phyloP scores from a whole-genome alignment of 92 coral and sea anemone genomes.

The Scolanthus callimorphus region DNA sequence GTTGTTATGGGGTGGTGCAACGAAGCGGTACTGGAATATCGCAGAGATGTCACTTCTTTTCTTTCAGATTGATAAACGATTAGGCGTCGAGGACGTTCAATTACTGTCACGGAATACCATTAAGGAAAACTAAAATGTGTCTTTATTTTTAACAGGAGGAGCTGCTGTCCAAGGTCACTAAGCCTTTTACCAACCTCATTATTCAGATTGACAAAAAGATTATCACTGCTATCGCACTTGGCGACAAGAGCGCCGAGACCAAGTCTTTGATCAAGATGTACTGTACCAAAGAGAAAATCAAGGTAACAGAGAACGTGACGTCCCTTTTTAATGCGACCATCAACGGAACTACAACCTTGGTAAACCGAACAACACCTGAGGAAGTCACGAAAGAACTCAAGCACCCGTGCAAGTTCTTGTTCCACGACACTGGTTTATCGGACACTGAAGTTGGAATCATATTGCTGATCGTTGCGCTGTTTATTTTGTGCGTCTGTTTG shows the following conservation, averaged over 20 bases:
- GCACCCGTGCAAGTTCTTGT: constrained; percentile 61
- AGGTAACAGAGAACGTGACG: constrained; percentile 10
- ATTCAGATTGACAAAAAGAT: constrained; percentile 79
- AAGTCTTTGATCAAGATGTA: constrained; percentile 54
- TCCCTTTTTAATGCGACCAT: constrained; percentile 18
- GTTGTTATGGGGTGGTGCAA: too few relatives aligned
- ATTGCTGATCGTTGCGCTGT: constrained; percentile 60
- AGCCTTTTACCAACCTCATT: constrained; percentile 81
- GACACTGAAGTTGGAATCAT: constrained; percentile 86
- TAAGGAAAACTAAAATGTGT: too few relatives aligned
- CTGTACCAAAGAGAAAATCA: constrained; percentile 33
- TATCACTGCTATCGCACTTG: constrained; percentile 69
- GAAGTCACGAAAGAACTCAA: constrained; percentile 8
- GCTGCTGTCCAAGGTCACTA: constrained; percentile 64
- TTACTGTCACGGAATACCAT: too few relatives aligned
- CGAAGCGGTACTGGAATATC: too few relatives aligned
- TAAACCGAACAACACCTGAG: constrained; percentile 16
- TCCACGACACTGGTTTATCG: constrained; percentile 60
- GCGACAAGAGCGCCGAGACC: constrained; percentile 27
- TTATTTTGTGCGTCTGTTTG: constrained; percentile 82
- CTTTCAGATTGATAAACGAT: too few relatives aligned
- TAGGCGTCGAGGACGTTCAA: too few relatives aligned
- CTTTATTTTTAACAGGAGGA: too few relatives aligned
- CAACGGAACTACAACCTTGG: not conserved
- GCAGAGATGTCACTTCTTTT: too few relatives aligned